Base-by-base conservation (phyloP, 2,888 invertebrate genomes). In the Lasioglossum calceatum region DNA sequence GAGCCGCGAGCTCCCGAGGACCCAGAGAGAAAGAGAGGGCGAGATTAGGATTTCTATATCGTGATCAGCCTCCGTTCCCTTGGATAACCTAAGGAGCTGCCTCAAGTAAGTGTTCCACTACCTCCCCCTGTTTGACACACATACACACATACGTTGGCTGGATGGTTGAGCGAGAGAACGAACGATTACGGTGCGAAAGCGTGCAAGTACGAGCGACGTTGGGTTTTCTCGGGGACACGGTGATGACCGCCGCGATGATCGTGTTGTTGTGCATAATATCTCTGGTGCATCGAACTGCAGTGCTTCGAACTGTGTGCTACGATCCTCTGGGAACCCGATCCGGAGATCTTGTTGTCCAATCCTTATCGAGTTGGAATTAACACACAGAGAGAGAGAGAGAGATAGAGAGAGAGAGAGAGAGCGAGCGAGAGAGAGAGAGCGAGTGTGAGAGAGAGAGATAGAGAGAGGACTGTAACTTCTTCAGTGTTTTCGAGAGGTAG, bases 221-320 rank as follows among this genome's bases (percentile, higher is more conserved):
- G 44, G 61, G 5, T 27, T n/a, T 27, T 27, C 27, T 27, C 27
- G 61, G 27, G 61, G 5, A 27, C 61, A 27, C 61, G 61, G 54
- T 54, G 54, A 54, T 23, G 23, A 54, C 10, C 23, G 54, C 54
- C 10, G 54, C 73, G 85, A 85, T 82, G 81, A 78, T 54, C 90
- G 90, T 80, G 89, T n/a, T 61, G 61, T 61, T 87, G 89, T 90
- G 89, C 78, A 82, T 78, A 67, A 27, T 32, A 61, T 61, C 61
- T 61, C 61, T 78, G 85, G 90, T 90, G 90, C 74, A 36, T 67
- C 72, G 82, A 54, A 54, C 54, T 54, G 76, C 79, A 90, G 90
- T 90, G 89, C 73, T 86, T 82, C 77, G 77, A 85, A 90, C 61
- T 61, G 27, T 61, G 86, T 88, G 89, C 88, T 87, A 87, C 89